Conservation (phyloP, 1,140 invertebrate species). For the Bombus picipes region DNA sequence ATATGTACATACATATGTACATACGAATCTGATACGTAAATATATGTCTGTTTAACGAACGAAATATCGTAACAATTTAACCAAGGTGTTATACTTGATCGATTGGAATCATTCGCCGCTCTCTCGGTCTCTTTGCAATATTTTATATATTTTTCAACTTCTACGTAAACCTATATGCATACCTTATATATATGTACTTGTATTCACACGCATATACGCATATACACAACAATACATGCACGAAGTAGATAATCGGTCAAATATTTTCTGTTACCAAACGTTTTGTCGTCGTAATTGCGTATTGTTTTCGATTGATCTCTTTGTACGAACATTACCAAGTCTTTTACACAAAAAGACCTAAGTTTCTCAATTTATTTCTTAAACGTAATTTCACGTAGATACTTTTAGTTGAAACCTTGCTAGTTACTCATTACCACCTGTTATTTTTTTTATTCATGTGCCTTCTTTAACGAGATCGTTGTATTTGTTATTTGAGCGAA, state of each 20-base stretch:
- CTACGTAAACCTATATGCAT: neutral
- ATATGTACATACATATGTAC: neutral
- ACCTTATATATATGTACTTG: neutral
- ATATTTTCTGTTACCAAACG: neutral
- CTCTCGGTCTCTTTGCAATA: neutral
- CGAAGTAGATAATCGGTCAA: neutral
- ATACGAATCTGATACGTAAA: neutral
- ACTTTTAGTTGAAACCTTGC: neutral
- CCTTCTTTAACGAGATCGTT: slow-evolving; percentile 8
- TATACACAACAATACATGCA: too few relatives aligned
- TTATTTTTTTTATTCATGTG: neutral
- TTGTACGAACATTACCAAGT: neutral
- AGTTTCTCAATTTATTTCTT: neutral
- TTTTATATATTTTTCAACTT: neutral
- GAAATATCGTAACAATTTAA: neutral
- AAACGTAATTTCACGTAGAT: neutral
- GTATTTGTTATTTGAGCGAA: slow-evolving; percentile 20
- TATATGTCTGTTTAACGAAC: slow-evolving; percentile 3
- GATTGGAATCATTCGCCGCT: neutral
- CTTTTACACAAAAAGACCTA: neutral
- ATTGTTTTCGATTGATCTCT: slow-evolving; percentile 1
- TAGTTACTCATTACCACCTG: neutral
- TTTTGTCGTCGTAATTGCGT: neutral
- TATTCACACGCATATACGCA: neutral
- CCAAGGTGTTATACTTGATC: slow-evolving; percentile 12